phyloP scores from a whole-genome alignment of 2,888 invertebrate species.

The Eupithecia inturbata region DNA sequence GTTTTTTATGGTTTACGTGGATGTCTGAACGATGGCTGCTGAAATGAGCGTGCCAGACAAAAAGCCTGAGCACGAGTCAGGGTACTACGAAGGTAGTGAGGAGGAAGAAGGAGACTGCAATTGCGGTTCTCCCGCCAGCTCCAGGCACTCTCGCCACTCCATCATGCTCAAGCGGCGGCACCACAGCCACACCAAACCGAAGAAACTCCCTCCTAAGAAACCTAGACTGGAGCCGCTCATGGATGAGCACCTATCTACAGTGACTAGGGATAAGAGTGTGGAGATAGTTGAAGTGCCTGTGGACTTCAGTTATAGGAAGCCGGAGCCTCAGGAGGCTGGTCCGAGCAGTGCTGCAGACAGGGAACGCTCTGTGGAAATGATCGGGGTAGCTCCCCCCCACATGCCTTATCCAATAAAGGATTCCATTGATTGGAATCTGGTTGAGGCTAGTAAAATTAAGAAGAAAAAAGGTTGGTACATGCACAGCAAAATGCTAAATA shows the following conservation, averaged over 20 bases:
- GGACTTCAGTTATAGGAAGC: slow-evolving; percentile 34
- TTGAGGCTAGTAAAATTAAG: slow-evolving; percentile 84
- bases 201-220: slow-evolving; percentile 71
- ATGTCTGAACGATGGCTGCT: slow-evolving; percentile 79
- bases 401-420: slow-evolving; percentile 76
- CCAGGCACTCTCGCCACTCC: slow-evolving; percentile 77
- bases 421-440: slow-evolving; percentile 79
- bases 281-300: slow-evolving; percentile 65
- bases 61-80: slow-evolving; percentile 91
- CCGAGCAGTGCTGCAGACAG: slow-evolving; percentile 55
- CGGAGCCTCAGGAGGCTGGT: slow-evolving; percentile 58
- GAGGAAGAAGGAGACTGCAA: slow-evolving; percentile 85
- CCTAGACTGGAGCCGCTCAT: slow-evolving; percentile 61
- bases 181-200: slow-evolving; percentile 68
- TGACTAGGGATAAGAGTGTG: slow-evolving; percentile 65
- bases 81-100: slow-evolving; percentile 91
- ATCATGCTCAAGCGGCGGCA: slow-evolving; percentile 72
- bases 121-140: slow-evolving; percentile 76
- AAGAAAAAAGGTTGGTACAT: slow-evolving; percentile 79
- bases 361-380: slow-evolving; percentile 71
- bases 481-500: background rate
- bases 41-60: slow-evolving; percentile 86
- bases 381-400: slow-evolving; percentile 69
- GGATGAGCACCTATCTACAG: slow-evolving; percentile 63
- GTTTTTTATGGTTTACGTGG: slow-evolving; percentile 66